These are phyloP conservation scores for Azorinus chamasolen DNA, from an alignment of 2,888 invertebrate species.

Conservation along the genomic window DNA sequence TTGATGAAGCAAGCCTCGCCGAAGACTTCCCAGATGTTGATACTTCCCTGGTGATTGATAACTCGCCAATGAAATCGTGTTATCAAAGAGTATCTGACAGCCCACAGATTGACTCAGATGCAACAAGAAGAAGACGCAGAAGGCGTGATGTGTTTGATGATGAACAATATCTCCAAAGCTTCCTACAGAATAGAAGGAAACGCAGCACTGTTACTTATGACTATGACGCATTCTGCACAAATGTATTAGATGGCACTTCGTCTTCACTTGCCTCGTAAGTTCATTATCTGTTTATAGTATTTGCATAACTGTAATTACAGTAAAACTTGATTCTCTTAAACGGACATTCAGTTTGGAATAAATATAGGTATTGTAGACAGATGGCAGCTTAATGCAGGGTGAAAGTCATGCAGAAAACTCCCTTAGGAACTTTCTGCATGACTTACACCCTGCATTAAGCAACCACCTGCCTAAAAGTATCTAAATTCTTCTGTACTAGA, in stretches of 20 bases:
- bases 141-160: slow-evolving; percentile 17
- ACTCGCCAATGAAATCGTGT: slow-evolving; percentile 30
- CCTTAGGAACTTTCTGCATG: no score
- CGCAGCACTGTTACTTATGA: slow-evolving; percentile 14
- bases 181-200: not conserved
- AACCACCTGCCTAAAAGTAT: no score
- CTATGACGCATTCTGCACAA: slow-evolving; percentile 31
- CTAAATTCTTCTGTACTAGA: no score
- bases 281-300: not conserved
- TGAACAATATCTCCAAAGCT: not conserved
- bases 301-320: not conserved
- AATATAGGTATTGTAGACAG: no score
- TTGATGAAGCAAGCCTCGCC: no score
- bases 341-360: no score
- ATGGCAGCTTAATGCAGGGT: no score
- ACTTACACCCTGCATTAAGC: no score
- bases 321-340: no score
- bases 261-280: slow-evolving; percentile 40
- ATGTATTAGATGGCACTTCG: slow-evolving; percentile 16
- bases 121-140: not conserved
- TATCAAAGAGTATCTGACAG: slow-evolving; percentile 42
- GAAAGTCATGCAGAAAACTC: no score
- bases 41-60: slow-evolving; percentile 24
- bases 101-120: slow-evolving; percentile 26
- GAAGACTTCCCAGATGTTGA: not conserved